phyloP scores from a whole-genome alignment of 2,888 invertebrate species.

The Caradrina clavipalpis region DNA sequence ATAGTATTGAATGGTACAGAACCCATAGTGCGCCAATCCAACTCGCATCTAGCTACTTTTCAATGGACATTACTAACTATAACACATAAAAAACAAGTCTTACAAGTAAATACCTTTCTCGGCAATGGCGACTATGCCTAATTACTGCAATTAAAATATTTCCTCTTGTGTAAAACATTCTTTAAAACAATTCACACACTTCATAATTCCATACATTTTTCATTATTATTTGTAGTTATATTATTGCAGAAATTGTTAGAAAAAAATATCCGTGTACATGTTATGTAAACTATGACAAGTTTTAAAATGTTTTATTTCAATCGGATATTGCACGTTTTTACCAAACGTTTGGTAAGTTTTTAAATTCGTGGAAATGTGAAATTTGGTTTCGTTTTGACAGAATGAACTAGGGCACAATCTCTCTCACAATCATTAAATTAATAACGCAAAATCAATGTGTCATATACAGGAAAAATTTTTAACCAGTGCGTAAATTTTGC shows the following conservation, averaged over 20 bases:
- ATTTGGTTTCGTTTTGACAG: too few relatives aligned
- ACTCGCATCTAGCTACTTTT: not conserved
- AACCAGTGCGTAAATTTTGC: too few relatives aligned
- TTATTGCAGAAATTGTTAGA: constrained; percentile 33
- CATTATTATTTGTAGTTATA: constrained; percentile 47
- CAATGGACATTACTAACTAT: constrained; percentile 18
- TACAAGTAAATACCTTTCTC: constrained; percentile 37
- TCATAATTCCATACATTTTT: constrained; percentile 33
- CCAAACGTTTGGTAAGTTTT: too few relatives aligned
- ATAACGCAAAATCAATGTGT: too few relatives aligned
- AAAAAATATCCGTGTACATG: constrained; percentile 18
- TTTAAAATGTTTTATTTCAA: constrained; percentile 1
- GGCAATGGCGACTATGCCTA: constrained; percentile 45
- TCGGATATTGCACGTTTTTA: constrained; percentile 1
- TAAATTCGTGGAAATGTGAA: too few relatives aligned
- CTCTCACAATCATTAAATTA: too few relatives aligned
- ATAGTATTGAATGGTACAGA: too few relatives aligned
- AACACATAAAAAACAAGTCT: constrained; percentile 16
- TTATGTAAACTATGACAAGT: constrained; percentile 25
- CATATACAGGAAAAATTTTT: too few relatives aligned
- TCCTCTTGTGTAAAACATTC: constrained; percentile 42
- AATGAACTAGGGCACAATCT: too few relatives aligned
- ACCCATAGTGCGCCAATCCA: too few relatives aligned
- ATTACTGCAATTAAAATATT: constrained; percentile 60
- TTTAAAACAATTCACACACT: constrained; percentile 49